Evolutionary conservation across 2,113 vertebrate species (phyloP), one percentile per base, ranked within the genome.

Genomic region (Tyrannus savana): DNA sequence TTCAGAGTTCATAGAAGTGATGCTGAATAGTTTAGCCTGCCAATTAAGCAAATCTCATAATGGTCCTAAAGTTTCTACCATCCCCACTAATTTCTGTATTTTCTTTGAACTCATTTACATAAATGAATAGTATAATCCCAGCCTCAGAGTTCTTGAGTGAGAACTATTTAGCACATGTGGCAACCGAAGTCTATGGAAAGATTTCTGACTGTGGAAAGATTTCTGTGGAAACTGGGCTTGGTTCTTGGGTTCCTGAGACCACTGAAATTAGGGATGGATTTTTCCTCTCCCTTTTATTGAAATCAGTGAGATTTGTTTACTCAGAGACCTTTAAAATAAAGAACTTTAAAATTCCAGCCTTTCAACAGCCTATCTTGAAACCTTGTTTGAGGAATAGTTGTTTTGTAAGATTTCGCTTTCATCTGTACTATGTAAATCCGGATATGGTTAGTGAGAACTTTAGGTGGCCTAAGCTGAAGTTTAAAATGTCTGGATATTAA

Each of bases 71-170:
- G 75, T 93, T 96, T 95, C 72, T 83, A 73, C 67, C 52, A 74
- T 68, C 22, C 44, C 35, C 12, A 74, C 71, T 94, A 89, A 89
- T 92, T 90, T 93, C 49, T 67, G 12, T 30, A 22, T 91, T 95
- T 94, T 95, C 82, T 89, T 96, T 94, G 91, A 96, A 77, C 58
- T 69, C 37, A 91, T 95, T 92, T 96, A 91, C 67, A 69, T 87
- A 83, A 93, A 84, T 78, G 59, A 68, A 92, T 91, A 89, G 42
- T 76, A 85, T 69, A 94, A 95, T 66, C 23, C 42, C 50, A 90
- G 37, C 9, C 37, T 75, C 31, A 42, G 71, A 95, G 56, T 76
- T 42, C 33, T 82, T 94, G 55, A 91, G 63, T 87, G 53, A 94
- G 37, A 96, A 89, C 58, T 94, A 35, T 79, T 85, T 84, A 94